phyloP scores from a whole-genome alignment of 2,113 vertebrate species.

The Macquaria australasica region DNA sequence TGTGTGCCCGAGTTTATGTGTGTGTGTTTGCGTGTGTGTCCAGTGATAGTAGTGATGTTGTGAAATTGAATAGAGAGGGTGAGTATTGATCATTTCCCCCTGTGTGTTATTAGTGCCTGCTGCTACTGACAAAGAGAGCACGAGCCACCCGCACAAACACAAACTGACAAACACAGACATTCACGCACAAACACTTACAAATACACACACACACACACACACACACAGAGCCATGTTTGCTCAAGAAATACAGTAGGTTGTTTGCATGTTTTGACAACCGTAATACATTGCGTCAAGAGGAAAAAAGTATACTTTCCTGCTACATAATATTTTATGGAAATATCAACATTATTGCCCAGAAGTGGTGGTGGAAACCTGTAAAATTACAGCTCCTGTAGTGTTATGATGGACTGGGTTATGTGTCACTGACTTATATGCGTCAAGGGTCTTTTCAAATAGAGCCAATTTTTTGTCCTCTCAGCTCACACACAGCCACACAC shows the following conservation, averaged over 20 bases:
- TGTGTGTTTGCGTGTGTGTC: constrained; percentile 30
- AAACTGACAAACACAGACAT: constrained; percentile 27
- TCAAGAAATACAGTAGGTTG: constrained; percentile 32
- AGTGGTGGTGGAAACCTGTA: constrained; percentile 27
- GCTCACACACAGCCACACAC: constrained; percentile 24
- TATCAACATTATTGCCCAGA: constrained; percentile 45
- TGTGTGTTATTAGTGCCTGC: constrained; percentile 82
- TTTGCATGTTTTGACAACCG: constrained; percentile 59
- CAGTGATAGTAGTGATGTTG: constrained; percentile 70
- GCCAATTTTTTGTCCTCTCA: constrained; percentile 17
- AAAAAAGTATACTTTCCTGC: constrained; percentile 39
- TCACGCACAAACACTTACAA: neutral
- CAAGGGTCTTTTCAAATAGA: constrained; percentile 59
- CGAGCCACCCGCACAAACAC: constrained; percentile 66
- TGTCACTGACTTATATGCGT: constrained; percentile 55
- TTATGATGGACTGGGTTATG: constrained; percentile 42
- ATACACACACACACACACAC: neutral
- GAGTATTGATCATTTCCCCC: constrained; percentile 82
- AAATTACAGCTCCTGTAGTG: constrained; percentile 54
- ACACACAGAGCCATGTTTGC: constrained; percentile 25
- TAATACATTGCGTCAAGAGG: constrained; percentile 39
- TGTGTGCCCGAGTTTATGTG: constrained; percentile 17
- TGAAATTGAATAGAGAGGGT: constrained; percentile 83
- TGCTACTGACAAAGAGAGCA: constrained; percentile 73
- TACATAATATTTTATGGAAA: constrained; percentile 55